phyloP scores from a whole-genome alignment of 2,888 invertebrate genomes.

The Caenorhabditis doughertyi region DNA sequence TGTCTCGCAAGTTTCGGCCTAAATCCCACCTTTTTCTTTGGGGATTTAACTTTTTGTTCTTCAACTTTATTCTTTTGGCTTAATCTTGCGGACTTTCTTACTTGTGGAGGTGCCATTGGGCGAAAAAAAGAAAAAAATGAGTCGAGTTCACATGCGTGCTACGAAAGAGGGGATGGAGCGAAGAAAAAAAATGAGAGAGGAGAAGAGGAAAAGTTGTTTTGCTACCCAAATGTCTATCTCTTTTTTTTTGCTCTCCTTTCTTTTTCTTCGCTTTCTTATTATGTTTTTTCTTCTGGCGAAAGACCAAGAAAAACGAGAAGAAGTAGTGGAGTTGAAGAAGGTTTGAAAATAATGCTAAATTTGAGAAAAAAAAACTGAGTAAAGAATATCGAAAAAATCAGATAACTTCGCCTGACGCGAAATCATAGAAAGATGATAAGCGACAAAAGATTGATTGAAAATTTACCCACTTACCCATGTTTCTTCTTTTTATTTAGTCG shows the following conservation, averaged over 20 bases:
- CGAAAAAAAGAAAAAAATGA: constrained; percentile 24
- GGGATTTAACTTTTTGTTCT: neutral
- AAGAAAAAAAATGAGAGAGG: neutral
- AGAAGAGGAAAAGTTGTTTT: constrained; percentile 54
- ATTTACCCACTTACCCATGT: constrained; percentile 28
- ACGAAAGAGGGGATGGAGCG: neutral
- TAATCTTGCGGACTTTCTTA: constrained; percentile 42
- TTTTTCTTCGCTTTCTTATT: constrained; percentile 13
- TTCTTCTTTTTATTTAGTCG: constrained; percentile 25
- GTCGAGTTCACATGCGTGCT: constrained; percentile 32
- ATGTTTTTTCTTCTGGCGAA: neutral
- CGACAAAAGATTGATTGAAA: neutral
- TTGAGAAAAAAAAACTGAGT: neutral
- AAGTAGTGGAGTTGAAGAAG: neutral
- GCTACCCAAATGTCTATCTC: constrained; percentile 45
- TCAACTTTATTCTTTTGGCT: neutral
- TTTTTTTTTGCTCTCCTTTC: constrained; percentile 22
- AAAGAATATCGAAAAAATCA: neutral
- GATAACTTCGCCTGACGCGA: neutral
- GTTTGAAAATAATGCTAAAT: too few relatives aligned
- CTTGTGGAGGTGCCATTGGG: constrained; percentile 47
- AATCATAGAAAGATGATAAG: neutral
- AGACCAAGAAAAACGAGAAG: constrained; percentile 9
- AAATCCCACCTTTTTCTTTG: constrained; percentile 30
- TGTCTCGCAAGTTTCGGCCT: constrained; percentile 44